Evolutionary conservation across 2,888 invertebrate genomes (phyloP), one percentile per base, ranked within the genome.

Genomic region (Crepidodera aurea): DNA sequence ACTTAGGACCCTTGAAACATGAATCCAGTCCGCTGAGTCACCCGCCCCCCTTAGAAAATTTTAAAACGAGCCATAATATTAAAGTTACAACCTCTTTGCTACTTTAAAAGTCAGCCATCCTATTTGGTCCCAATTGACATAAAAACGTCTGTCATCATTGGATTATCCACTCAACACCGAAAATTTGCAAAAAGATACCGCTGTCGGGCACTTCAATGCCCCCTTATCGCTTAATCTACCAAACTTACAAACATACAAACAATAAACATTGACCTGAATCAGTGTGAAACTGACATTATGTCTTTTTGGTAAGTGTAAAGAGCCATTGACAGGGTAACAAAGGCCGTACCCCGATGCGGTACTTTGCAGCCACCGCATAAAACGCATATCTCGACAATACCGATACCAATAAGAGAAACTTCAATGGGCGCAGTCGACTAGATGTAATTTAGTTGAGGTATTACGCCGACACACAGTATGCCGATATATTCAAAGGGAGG

Each of bases 281-380:
- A 73, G 77, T 78, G 79, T 79, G 78, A 79, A 80, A 79, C 76
- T 79, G 79, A 78, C 75, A 79, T 79, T 80, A 77, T 79, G 77
- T 80, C 79, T 78, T 76, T 71, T 73, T 73, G 75, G 72, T 66
- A 71, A 75, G 75, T 78, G 80, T 81, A 79, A 78, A 80, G 77
- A 67, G 71, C 75, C 66, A 74, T 75, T 78, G 79, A 81, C 78
- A 73, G 67, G 53, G 19, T 42, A 55, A 80, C 78, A 81, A 81
- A 75, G 72, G 73, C 58, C 62, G 64, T 69, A 73, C 77, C 77
- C 77, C 78, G 80, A 78, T 77, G 77, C 80, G 81, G 80, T 79
- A 79, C 79, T 80, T 80, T 77, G 75, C 64, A 70, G 71, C 69
- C 69, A 74, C 77, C 78, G 73, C 77, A 76, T 69, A 69, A 77